Percentiles rank a stretch among this genome's conserved stretches.
phyloP scores from a whole-genome alignment of 2,888 invertebrate genomes.

The Schizotus pectinicornis region DNA sequence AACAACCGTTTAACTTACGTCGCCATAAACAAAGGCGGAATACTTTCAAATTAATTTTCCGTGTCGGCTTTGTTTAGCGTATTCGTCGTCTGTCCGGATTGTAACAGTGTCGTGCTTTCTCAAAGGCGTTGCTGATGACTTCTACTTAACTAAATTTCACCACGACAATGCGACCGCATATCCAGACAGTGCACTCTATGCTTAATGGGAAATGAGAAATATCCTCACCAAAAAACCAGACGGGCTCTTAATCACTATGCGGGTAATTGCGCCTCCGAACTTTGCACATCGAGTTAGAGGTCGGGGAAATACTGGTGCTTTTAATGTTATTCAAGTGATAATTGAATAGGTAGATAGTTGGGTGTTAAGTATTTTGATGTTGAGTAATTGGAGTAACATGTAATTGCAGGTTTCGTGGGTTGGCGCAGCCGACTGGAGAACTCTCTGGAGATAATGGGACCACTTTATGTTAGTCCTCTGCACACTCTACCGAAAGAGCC shows the following conservation, averaged over 20 bases:
- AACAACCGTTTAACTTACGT: no score
- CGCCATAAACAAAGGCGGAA: constrained; percentile 2
- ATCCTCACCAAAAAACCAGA: no score
- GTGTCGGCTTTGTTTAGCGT: constrained; percentile 5
- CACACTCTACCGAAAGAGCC: constrained; percentile 53
- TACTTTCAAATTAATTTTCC: constrained; percentile 18
- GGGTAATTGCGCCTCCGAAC: no score
- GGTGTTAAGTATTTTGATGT: constrained; percentile 1
- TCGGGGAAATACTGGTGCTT: no score
- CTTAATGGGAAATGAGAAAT: no score
- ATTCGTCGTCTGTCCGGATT: constrained; percentile 12
- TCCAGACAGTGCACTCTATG: not conserved
- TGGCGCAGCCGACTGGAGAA: constrained; percentile 56
- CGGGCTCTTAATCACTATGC: no score
- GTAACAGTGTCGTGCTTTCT: constrained; percentile 16
- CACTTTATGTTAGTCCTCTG: constrained; percentile 57
- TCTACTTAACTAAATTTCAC: constrained; percentile 26
- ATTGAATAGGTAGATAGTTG: not conserved
- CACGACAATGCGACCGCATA: constrained; percentile 20
- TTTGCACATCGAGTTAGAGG: no score
- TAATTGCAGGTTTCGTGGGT: constrained; percentile 56
- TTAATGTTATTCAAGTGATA: no score
- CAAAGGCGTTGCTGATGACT: constrained; percentile 20
- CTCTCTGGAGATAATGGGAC: constrained; percentile 58
- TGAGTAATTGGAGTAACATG: constrained; percentile 18